Percentiles rank a stretch among this genome's conserved stretches.
phyloP scores from a whole-genome alignment of 2,888 invertebrate genomes.

The Conus canariensis region DNA sequence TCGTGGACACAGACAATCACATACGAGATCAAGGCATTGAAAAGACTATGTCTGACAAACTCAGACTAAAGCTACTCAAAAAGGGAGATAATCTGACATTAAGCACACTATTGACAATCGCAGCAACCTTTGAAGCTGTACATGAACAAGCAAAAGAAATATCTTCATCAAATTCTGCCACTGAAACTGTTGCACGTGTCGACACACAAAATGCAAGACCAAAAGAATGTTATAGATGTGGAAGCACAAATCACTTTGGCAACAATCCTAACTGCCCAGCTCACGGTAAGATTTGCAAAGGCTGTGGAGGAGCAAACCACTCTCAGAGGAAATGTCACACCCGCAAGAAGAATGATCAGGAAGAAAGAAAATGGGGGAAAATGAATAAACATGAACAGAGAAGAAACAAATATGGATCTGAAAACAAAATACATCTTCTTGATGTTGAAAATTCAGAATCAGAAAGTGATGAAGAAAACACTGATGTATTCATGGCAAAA shows the following conservation, averaged over 20 bases:
- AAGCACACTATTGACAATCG: neutral
- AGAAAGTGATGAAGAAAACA: neutral
- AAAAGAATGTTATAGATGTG: neutral
- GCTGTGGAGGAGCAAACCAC: neutral
- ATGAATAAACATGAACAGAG: too few relatives aligned
- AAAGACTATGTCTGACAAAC: neutral
- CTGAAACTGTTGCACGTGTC: neutral
- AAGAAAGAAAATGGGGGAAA: neutral
- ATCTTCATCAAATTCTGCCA: neutral
- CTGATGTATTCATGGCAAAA: neutral
- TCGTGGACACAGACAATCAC: too few relatives aligned
- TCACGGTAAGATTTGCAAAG: neutral
- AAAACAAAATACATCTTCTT: neutral
- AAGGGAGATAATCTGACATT: neutral
- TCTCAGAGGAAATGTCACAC: neutral
- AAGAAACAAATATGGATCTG: too few relatives aligned
- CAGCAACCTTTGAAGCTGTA: neutral
- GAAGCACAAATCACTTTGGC: neutral
- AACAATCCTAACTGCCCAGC: neutral
- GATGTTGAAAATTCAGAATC: neutral
- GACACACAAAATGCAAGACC: neutral
- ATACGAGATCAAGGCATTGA: neutral
- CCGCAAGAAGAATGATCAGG: neutral
- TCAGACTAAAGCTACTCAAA: neutral
- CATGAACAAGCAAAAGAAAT: neutral